phyloP scores from a whole-genome alignment of 2,113 vertebrate genomes.

The Notothenia coriiceps region DNA sequence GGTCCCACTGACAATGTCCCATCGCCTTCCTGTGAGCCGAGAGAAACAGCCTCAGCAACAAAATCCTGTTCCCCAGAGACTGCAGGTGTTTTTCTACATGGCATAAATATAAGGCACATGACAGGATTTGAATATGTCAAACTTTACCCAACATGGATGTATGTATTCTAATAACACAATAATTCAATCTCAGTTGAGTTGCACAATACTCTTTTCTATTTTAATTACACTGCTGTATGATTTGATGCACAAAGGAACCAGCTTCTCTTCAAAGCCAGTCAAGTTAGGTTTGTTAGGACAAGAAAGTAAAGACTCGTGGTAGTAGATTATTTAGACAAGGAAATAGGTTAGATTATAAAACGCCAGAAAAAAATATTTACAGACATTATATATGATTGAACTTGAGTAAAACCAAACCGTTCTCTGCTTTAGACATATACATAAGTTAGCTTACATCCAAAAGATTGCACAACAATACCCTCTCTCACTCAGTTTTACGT shows the following conservation, averaged over 20 bases:
- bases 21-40: neutral
- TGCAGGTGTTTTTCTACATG: constrained; percentile 23
- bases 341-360: no score
- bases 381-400: no score
- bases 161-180: no score
- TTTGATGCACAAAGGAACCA: constrained; percentile 13
- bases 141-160: no score
- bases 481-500: neutral
- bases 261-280: neutral
- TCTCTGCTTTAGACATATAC: neutral
- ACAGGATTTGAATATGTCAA: neutral
- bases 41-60: neutral
- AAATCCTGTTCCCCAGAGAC: constrained; percentile 27
- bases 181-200: neutral
- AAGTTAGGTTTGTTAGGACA: neutral
- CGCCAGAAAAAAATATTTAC: no score
- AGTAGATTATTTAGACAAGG: no score
- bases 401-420: neutral
- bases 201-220: neutral
- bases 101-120: constrained; percentile 56
- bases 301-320: neutral
- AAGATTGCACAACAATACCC: no score
- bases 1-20: neutral
- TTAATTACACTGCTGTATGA: neutral
- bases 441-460: neutral